phyloP scores from a whole-genome alignment of 92 coral and sea anemone genomes.

The Epizoanthus scotinus region DNA sequence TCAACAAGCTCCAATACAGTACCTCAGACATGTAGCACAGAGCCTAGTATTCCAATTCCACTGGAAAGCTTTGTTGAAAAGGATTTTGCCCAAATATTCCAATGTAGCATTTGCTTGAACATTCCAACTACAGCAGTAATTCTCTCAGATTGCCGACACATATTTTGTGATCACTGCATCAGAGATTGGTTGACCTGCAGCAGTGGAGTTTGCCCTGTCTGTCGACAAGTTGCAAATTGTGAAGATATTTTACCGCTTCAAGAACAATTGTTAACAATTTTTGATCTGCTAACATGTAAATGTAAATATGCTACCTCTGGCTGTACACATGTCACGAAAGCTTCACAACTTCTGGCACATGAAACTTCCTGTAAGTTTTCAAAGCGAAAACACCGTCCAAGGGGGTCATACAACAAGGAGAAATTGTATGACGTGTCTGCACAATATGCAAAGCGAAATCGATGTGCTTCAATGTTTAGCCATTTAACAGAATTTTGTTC shows the following conservation, averaged over 20 bases:
- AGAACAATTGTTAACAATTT: conserved; percentile 33
- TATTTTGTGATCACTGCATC: too few relatives aligned
- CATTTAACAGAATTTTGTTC: conserved; percentile 24
- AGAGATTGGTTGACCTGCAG: conserved; percentile 22
- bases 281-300: conserved; percentile 17
- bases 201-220: conserved; percentile 48
- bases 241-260: conserved; percentile 26
- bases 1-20: too few relatives aligned
- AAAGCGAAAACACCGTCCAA: conserved; percentile 23
- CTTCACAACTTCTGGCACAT: background rate
- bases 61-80: too few relatives aligned
- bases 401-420: conserved; percentile 35
- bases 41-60: too few relatives aligned
- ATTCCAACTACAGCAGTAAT: conserved; percentile 43
- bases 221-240: conserved; percentile 29
- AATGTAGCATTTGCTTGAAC: conserved; percentile 24
- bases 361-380: conserved; percentile 25
- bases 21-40: too few relatives aligned
- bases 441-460: conserved; percentile 34
- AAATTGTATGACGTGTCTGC: conserved; percentile 39
- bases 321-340: conserved; percentile 23
- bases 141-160: too few relatives aligned
- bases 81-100: too few relatives aligned
- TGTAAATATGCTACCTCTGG: conserved; percentile 49
- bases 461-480: too few relatives aligned